Base-by-base conservation (phyloP, 2,797 vertebrate genomes). In the Acomys russatus region DNA sequence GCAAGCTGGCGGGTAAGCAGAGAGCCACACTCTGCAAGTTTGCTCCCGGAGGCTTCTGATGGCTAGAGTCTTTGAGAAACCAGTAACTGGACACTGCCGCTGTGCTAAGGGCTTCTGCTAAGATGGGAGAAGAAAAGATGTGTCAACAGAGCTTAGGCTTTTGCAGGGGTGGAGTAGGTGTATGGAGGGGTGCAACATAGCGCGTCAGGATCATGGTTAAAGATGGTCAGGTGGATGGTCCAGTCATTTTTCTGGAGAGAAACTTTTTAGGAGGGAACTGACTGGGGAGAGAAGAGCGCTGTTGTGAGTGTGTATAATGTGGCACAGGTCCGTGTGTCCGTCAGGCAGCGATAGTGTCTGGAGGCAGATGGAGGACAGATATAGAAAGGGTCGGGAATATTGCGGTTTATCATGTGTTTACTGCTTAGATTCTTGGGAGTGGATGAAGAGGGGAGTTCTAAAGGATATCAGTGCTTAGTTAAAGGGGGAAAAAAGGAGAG, bases 31-130 rank as follows among this genome's bases (percentile, higher is more conserved):
- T 99, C 97, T 99, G 99, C 99, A 99, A 98, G 98, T 99, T 98
- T 99, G 99, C 93, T 99, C 99, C 98, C 99, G 99, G 97, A 99
- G 99, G 94, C 99, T 99, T 6, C 99, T 99, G 99, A 99, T 97
- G 99, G 99, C 98, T 99, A 99, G 98, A 99, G 99, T 98, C 99
- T 98, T 20, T 66, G 61, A 49, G 30, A 64, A 20, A 99, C 99
- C 68, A 99, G 98, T 98, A 99, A 98, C 98, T 99, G 99, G 95
- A 99, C 99, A 93, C 99, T 99, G 98, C 99, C 96, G 99, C 99
- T 25, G 99, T 99, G 96, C 99, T 99, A 98, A 99, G 99, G 95
- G 99, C 99, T 98, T 99, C 99, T 88, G 99, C 99, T 98, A 99
- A 98, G 97, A 99, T 99, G 99, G 94, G n/a, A 68, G 30, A 18